These are phyloP conservation scores for Apocrypta bakeri DNA, from an alignment of 1,140 invertebrate species.

Conservation along the genomic window DNA sequence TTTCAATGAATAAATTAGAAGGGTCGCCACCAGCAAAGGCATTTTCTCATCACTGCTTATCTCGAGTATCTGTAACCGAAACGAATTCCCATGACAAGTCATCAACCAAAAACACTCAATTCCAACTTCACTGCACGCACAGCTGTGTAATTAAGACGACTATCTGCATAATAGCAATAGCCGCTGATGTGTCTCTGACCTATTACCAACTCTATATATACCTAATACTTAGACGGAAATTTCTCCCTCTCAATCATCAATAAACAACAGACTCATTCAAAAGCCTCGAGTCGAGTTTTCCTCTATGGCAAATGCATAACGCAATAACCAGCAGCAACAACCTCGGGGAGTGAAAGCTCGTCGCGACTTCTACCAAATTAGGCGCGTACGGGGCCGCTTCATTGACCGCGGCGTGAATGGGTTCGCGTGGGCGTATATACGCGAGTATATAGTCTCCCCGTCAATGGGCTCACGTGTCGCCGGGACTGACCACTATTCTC, in stretches of 20 bases:
- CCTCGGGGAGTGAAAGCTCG: constrained; percentile 23
- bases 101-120: not conserved
- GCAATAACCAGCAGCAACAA: not conserved
- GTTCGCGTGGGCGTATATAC: constrained; percentile 13
- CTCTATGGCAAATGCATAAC: not conserved
- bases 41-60: not conserved
- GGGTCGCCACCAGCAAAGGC: not conserved
- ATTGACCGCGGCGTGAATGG: constrained; percentile 22
- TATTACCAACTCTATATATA: not conserved
- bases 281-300: not conserved
- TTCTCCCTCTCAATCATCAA: not conserved
- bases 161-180: not conserved
- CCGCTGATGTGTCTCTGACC: no score
- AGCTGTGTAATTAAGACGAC: not conserved
- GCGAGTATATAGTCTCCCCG: constrained; percentile 5
- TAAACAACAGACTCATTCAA: not conserved
- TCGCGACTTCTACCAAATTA: constrained; percentile 35
- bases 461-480: constrained; percentile 1
- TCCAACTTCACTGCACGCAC: not conserved
- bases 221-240: no score
- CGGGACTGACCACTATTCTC: not conserved
- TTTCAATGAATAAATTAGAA: not conserved
- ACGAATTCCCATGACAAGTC: not conserved
- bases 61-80: not conserved
- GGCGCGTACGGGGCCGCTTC: constrained; percentile 13